phyloP scores from a whole-genome alignment of 2,113 vertebrate species.

The Cariama cristata region DNA sequence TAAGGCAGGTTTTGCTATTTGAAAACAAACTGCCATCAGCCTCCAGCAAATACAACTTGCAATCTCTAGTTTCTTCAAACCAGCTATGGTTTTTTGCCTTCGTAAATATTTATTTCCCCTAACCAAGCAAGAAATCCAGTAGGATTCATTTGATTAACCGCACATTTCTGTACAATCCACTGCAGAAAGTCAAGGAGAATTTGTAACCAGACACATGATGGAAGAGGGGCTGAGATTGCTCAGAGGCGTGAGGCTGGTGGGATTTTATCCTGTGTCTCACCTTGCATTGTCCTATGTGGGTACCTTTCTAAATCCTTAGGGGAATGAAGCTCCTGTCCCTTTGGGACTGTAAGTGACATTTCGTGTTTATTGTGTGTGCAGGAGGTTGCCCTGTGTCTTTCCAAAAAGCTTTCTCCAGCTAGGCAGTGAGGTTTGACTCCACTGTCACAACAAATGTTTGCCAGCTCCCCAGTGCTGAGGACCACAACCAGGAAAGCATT shows the following conservation, averaged over 20 bases:
- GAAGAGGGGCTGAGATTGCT: neutral
- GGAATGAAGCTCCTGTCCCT: neutral
- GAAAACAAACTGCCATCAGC: slow-evolving; percentile 14
- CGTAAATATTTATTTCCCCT: slow-evolving; percentile 22
- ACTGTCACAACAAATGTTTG: neutral
- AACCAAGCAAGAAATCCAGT: neutral
- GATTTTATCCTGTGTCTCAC: neutral
- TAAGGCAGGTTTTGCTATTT: slow-evolving; percentile 16
- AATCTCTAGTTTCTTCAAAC: neutral
- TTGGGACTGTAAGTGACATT: neutral
- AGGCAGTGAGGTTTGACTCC: neutral
- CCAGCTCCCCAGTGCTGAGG: accelerated
- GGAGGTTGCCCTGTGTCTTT: neutral
- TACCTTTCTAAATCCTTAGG: neutral
- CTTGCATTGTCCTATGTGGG: neutral
- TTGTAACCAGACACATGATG: neutral
- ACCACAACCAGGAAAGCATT: neutral
- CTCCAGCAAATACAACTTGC: neutral
- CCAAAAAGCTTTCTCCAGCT: neutral
- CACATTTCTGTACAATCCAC: neutral
- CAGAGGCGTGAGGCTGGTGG: neutral
- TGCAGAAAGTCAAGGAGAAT: neutral
- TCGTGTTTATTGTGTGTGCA: neutral
- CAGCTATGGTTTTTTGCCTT: neutral
- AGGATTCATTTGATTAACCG: neutral